Conservation (phyloP, 2,113 vertebrate genomes). For the Laticauda colubrina region DNA sequence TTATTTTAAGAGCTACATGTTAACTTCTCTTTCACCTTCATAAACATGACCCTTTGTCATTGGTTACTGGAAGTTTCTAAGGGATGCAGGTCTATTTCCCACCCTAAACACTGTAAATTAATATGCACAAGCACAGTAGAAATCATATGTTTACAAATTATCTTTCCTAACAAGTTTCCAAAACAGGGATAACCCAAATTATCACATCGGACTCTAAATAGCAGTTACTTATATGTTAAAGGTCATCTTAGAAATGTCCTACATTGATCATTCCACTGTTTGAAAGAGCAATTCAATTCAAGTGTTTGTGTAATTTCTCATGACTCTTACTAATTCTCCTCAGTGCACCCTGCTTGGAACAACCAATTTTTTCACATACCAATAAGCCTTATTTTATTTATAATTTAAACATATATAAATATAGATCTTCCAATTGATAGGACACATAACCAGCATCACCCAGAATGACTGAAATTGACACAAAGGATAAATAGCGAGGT, state of each 20-base stretch:
- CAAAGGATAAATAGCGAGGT: not conserved
- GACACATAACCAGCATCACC: not conserved
- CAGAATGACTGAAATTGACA: not conserved
- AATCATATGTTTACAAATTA: not conserved
- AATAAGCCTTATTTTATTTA: not conserved
- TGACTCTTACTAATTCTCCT: too few relatives aligned
- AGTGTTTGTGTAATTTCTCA: not conserved
- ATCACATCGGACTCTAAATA: not conserved
- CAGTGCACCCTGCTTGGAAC: not conserved
- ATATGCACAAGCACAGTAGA: not conserved
- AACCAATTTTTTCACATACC: not conserved
- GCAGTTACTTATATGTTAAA: not conserved
- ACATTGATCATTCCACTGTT: not conserved
- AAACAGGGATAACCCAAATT: not conserved
- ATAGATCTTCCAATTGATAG: not conserved
- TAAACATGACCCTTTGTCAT: not conserved
- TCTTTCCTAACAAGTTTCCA: not conserved
- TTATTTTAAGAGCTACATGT: not conserved
- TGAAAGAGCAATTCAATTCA: not conserved
- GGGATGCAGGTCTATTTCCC: not conserved
- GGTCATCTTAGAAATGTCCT: not conserved
- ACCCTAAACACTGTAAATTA: not conserved
- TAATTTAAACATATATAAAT: not conserved
- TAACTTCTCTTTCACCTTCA: not conserved
- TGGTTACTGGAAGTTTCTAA: not conserved